Conservation (phyloP, 2,888 invertebrate species). For the Liopterus haemorrhoidalis region DNA sequence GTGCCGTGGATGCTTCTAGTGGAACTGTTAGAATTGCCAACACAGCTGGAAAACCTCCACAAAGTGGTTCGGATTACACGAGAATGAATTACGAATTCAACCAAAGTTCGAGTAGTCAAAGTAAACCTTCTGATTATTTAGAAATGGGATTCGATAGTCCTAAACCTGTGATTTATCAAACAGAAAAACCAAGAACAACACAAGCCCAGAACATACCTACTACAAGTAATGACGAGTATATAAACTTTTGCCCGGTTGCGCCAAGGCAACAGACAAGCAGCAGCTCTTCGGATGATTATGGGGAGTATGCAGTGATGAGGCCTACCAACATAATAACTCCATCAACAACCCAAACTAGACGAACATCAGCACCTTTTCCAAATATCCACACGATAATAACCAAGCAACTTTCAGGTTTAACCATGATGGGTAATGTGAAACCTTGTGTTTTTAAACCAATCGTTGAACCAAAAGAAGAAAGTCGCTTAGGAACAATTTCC, state of each 20-base stretch:
- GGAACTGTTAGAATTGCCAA: slow-evolving; percentile 35
- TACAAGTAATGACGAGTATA: slow-evolving; percentile 38
- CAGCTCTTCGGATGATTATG: slow-evolving; percentile 27
- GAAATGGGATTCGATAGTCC: slow-evolving; percentile 40
- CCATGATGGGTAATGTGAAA: slow-evolving; percentile 12
- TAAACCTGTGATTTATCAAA: slow-evolving; percentile 17
- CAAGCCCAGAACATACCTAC: too few species aligned
- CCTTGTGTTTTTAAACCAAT: slow-evolving; percentile 19
- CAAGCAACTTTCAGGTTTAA: slow-evolving; percentile 15
- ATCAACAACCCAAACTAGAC: slow-evolving; percentile 9
- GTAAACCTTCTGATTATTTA: slow-evolving; percentile 40
- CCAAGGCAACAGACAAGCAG: slow-evolving; percentile 35
- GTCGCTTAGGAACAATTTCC: slow-evolving; percentile 23
- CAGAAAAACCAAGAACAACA: slow-evolving; percentile 14
- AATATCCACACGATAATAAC: slow-evolving; percentile 7
- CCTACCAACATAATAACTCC: slow-evolving; percentile 18
- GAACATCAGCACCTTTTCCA: slow-evolving; percentile 16
- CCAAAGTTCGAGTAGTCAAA: slow-evolving; percentile 2
- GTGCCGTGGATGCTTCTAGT: slow-evolving; percentile 40
- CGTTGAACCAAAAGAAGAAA: slow-evolving; percentile 32
- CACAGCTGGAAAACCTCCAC: slow-evolving; percentile 10
- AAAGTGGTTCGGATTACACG: slow-evolving; percentile 28
- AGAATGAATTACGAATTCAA: slow-evolving; percentile 26
- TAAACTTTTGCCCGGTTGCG: slow-evolving; percentile 40
- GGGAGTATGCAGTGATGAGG: slow-evolving; percentile 31